Evolutionary conservation across 2,797 vertebrate species (phyloP), one percentile per base, ranked within the genome.

Genomic region (Propithecus deckenii): DNA sequence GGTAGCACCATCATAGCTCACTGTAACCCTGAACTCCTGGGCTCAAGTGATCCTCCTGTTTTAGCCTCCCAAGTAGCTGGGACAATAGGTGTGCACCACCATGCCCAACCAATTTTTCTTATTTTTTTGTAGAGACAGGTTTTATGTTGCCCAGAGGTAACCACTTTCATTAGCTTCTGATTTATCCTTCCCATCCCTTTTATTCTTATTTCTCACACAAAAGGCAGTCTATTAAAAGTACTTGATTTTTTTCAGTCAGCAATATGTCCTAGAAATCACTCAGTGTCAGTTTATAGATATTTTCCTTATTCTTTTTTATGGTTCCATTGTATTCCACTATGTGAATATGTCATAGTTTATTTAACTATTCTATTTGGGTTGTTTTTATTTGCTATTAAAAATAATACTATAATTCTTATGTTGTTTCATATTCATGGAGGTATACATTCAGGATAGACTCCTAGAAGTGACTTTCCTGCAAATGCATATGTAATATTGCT

Each of bases 351-450:
- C 50, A 86, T 38, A 41, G 17, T 80, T 91, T 65, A 89, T 74
- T 59, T 25, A 83, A 61, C 55, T 79, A 57, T 0, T 88, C 28
- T 71, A 78, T 61, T 90, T 92, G 41, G 23, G 43, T 76, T 95
- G 25, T 81, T 95, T 86, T 43, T 25, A 35, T 81, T 95, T 95
- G 83, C 30, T 92, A 74, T 87, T 86, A 95, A 94, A 94, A 89
- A 43, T 78, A 76, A 85, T 41, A 35, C 30, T 95, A 25, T 83
- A 75, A 85, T 48, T 87, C 25, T 90, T 69, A 71, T 8, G 30
- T n/a, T 91, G 55, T 78, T 97, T 89, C 43, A 69, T 74, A 94
- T 81, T 85, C 79, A 72, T 67, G 30, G 35, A 86, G 18, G 32
- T 72, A 79, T 81, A 78, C 10, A 38, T 67, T 89, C 52, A 88